phyloP scores from a whole-genome alignment of 2,797 vertebrate genomes.

The Poeciliopsis turneri region DNA sequence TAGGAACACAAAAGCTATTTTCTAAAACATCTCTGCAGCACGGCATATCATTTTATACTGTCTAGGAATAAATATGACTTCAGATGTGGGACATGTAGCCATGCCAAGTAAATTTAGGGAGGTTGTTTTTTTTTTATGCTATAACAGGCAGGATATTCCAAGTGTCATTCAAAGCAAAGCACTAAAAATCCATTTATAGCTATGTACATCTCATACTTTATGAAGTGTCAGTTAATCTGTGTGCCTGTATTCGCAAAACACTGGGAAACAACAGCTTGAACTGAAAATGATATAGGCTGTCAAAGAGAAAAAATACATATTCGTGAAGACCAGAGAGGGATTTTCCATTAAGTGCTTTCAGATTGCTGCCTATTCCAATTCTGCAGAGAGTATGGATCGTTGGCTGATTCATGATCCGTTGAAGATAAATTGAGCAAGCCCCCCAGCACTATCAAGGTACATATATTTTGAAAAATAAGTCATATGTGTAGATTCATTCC shows the following conservation, averaged over 20 bases:
- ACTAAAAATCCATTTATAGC: slow-evolving; percentile 30
- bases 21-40: slow-evolving; percentile 20
- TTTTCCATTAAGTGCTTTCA: slow-evolving; percentile 57
- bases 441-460: slow-evolving; percentile 31
- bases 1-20: slow-evolving; percentile 17
- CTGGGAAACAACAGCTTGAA: slow-evolving; percentile 27
- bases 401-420: slow-evolving; percentile 38
- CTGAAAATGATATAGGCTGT: slow-evolving; percentile 36
- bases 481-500: slow-evolving; percentile 10
- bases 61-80: slow-evolving; percentile 33
- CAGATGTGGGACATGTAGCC: slow-evolving; percentile 23
- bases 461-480: slow-evolving; percentile 43
- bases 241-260: slow-evolving; percentile 36
- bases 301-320: slow-evolving; percentile 30
- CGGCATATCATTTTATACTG: not conserved
- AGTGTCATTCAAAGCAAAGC: slow-evolving; percentile 37
- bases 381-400: slow-evolving; percentile 44
- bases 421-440: slow-evolving; percentile 21
- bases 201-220: slow-evolving; percentile 48
- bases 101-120: slow-evolving; percentile 37
- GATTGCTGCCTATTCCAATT: slow-evolving; percentile 44
- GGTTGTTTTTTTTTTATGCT: not conserved
- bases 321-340: slow-evolving; percentile 24
- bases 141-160: slow-evolving; percentile 25
- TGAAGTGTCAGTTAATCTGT: slow-evolving; percentile 57